A percentile compares a stretch with the other conserved stretches of the same genome.
These are phyloP conservation scores for Agapornis canus DNA, from an alignment of 2,797 vertebrate genomes.

Conservation along the genomic window DNA sequence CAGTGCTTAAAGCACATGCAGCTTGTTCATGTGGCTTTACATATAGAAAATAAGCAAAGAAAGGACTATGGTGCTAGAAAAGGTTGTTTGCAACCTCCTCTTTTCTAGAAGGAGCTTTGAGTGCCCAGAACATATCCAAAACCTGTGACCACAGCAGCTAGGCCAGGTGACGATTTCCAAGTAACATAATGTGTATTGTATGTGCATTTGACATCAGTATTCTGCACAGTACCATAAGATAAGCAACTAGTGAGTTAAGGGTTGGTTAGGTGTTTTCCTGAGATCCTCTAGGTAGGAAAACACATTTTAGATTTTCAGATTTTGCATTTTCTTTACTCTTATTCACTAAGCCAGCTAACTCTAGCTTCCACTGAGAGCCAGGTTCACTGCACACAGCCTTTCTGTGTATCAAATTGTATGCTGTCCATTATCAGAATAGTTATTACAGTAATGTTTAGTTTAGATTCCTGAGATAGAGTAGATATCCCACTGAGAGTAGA, in stretches of 20 bases:
- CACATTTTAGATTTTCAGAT: background rate
- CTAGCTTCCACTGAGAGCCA: background rate
- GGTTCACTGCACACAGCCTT: background rate
- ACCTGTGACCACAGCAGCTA: too few relatives aligned
- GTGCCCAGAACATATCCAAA: background rate
- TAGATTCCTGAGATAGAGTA: background rate
- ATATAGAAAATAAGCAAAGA: background rate
- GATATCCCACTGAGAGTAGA: background rate
- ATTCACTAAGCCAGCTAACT: background rate
- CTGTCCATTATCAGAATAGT: background rate
- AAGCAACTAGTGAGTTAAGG: background rate
- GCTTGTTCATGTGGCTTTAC: background rate
- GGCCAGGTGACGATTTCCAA: background rate
- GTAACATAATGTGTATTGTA: fast-evolving
- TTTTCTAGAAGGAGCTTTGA: background rate
- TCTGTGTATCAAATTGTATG: background rate
- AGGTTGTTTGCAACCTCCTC: background rate
- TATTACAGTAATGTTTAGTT: background rate
- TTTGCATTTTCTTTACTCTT: background rate
- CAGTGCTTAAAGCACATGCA: background rate
- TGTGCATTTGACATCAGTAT: background rate
- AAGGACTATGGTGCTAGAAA: background rate
- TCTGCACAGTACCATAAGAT: fast-evolving
- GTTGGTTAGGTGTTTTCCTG: background rate
- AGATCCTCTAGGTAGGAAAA: background rate